Conservation (phyloP, 2,113 vertebrate genomes). For the Choloepus hoffmanni region DNA sequence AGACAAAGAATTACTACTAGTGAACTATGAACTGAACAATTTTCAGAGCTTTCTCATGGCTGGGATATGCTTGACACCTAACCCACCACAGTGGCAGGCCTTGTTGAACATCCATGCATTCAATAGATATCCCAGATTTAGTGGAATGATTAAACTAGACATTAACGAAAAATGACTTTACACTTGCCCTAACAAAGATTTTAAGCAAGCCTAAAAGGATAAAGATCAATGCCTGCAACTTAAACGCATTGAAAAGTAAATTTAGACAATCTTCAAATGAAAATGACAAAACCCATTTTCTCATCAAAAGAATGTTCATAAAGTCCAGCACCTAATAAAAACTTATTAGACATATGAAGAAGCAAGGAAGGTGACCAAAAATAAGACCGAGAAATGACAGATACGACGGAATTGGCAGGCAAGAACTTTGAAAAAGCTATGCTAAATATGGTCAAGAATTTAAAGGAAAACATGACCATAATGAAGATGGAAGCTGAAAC, state of each 20-base stretch:
- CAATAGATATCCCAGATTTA: not conserved
- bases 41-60: not conserved
- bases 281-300: not conserved
- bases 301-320: not conserved
- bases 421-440: not conserved
- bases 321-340: not conserved
- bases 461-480: not conserved
- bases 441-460: not conserved
- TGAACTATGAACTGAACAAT: not conserved
- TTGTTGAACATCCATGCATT: not conserved
- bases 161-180: not conserved
- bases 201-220: not conserved
- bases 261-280: not conserved
- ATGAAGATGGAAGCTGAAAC: not conserved
- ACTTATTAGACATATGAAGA: not conserved
- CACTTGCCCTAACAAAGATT: not conserved
- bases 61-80: not conserved
- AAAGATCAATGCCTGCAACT: not conserved
- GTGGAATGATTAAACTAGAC: not conserved
- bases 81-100: not conserved
- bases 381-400: not conserved
- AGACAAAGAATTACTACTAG: not conserved
- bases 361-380: not conserved
- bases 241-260: not conserved
- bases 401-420: not conserved